These are phyloP conservation scores for Salpingus planirostris DNA, from an alignment of 2,888 invertebrate species.

Conservation along the genomic window DNA sequence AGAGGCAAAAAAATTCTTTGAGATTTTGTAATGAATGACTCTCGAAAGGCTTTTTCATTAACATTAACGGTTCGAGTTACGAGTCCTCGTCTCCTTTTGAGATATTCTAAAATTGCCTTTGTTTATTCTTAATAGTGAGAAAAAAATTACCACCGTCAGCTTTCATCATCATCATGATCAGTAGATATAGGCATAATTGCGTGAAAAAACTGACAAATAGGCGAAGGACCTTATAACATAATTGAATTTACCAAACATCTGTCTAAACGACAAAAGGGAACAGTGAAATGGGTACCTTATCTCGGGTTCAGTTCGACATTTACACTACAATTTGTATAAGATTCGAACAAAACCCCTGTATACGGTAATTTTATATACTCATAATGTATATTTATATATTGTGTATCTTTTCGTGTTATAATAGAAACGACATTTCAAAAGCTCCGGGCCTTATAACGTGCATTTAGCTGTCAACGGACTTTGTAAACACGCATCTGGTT, in stretches of 20 bases:
- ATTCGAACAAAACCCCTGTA: conserved; percentile 29
- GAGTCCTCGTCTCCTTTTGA: too few species aligned
- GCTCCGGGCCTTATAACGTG: conserved; percentile 12
- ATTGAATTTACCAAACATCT: conserved; percentile 17
- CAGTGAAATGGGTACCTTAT: conserved; percentile 20
- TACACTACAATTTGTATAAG: conserved; percentile 33
- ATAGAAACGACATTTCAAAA: conserved; percentile 30
- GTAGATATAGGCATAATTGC: too few species aligned
- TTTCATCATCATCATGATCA: too few species aligned
- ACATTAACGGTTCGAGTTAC: too few species aligned
- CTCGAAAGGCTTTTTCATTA: too few species aligned
- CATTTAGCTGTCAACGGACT: conserved; percentile 30
- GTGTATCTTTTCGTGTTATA: conserved; percentile 24
- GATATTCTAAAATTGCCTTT: too few species aligned
- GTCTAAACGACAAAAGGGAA: conserved; percentile 17
- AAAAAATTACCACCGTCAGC: too few species aligned
- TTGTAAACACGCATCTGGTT: conserved; percentile 21
- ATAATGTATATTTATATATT: conserved; percentile 22
- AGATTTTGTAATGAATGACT: too few species aligned
- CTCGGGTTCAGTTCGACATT: conserved; percentile 25
- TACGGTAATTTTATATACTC: conserved; percentile 38
- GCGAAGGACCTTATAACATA: conserved; percentile 10
- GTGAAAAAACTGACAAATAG: conserved; percentile 7
- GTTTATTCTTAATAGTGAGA: too few species aligned
- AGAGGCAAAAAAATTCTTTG: too few species aligned